Evolutionary conservation across 2,888 invertebrate species (phyloP), one percentile per base, ranked within the genome.

Genomic region (Tiphia femorata): DNA sequence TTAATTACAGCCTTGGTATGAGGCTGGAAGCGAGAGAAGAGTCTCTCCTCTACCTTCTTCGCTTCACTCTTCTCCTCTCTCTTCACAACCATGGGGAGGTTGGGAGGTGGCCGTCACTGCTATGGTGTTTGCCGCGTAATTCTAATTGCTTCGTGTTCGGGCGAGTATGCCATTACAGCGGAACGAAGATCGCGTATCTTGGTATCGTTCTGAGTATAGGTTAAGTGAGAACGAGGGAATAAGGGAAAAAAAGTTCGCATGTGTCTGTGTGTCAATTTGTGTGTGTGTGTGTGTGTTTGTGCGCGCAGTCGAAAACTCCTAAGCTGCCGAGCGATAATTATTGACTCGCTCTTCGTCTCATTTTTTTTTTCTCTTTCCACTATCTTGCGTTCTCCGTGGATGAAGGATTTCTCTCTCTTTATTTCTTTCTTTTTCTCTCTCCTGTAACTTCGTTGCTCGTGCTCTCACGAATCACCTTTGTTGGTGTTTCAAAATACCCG

Each of bases 81-180:
- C 33, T 47, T 30, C 60, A 54, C 62, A 41, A 37, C 43, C n/a
- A n/a, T n/a, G n/a, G n/a, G n/a, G n/a, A n/a, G n/a, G n/a, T n/a
- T n/a, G n/a, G n/a, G 67, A 58, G 53, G 57, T 53, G 23, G 41
- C 12, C 20, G 65, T 62, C 58, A 65, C 67, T 70, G 68, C 77
- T 76, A 80, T 81, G n/a, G 76, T 81, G 79, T 80, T 81, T 81
- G 81, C 80, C 79, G 74, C 79, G 78, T 80, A 78, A 76, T 80
- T 80, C 80, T 81, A 81, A 81, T 81, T 81, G 79, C 80, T 78
- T 71, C 59, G 64, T 72, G 61, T 64, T 66, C 64, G 42, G 51
- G 59, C 66, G 62, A 69, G 67, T 62, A 72, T 68, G 67, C 73
- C 71, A 75, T 78, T 76, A 77, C 70, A 54, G 56, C 19, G 46